Conservation (phyloP, 2,888 invertebrate genomes). For the Phalera bucephala region DNA sequence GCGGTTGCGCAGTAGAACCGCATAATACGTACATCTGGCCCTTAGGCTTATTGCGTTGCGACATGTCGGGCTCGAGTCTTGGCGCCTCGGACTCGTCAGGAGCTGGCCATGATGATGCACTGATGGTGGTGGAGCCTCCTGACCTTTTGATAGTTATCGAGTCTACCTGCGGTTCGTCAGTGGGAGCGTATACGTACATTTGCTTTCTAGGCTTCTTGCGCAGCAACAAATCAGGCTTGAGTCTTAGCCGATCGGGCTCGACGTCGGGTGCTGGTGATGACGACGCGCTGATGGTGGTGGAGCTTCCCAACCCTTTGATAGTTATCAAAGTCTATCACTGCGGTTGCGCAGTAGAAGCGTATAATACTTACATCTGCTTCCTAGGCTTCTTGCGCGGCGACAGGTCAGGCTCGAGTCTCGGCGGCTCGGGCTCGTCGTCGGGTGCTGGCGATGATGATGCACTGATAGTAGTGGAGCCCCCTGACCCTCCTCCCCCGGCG, state of each 20-base stretch:
- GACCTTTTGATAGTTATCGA: too few relatives aligned
- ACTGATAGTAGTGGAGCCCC: conserved; percentile 92
- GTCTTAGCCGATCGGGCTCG: too few relatives aligned
- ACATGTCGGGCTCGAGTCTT: conserved; percentile 48
- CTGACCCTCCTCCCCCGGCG: conserved; percentile 22
- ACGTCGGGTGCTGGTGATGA: too few relatives aligned
- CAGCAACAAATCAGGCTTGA: too few relatives aligned
- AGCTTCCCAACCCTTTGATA: too few relatives aligned
- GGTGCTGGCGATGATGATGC: conserved; percentile 92
- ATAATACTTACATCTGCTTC: conserved; percentile 93
- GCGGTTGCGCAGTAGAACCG: too few relatives aligned
- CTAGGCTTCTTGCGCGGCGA: conserved; percentile 95
- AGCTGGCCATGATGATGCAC: conserved; percentile 92
- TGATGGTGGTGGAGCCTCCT: conserved; percentile 91
- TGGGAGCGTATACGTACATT: too few relatives aligned
- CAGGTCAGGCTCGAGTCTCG: conserved; percentile 43
- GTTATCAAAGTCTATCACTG: too few relatives aligned
- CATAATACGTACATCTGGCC: conserved; percentile 94
- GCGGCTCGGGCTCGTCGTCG: conserved; percentile 72
- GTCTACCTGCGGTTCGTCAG: too few relatives aligned
- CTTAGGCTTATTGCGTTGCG: conserved; percentile 95
- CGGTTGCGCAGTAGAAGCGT: too few relatives aligned
- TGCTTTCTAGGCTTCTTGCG: too few relatives aligned
- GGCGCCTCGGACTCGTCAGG: conserved; percentile 70
- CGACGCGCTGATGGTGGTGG: too few relatives aligned